Percentiles rank a stretch among this genome's conserved stretches.
Evolutionary conservation across 2,113 vertebrate species (phyloP).

Genomic region (Sceloporus undulatus): DNA sequence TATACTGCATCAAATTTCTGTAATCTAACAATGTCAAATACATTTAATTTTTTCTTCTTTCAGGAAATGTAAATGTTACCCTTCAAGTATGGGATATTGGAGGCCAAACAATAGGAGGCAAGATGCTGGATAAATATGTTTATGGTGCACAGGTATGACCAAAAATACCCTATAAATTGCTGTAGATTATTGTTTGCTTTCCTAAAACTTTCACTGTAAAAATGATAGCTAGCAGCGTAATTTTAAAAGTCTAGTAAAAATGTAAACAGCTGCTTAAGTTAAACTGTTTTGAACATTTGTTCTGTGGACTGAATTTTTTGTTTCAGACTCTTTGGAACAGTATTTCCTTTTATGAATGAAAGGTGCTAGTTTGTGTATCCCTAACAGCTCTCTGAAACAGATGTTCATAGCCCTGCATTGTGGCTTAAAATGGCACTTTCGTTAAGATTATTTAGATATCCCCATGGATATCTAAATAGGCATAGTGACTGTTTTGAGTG

Average conservation of each 20-base stretch:
- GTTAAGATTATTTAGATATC: slow-evolving; percentile 70
- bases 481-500: slow-evolving; percentile 70
- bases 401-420: slow-evolving; percentile 71
- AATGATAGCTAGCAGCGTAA: slow-evolving; percentile 11
- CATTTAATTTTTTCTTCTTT: slow-evolving; percentile 58
- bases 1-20: slow-evolving; percentile 30
- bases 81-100: slow-evolving; percentile 99
- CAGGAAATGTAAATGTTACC: slow-evolving; percentile 96
- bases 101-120: slow-evolving; percentile 97
- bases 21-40: not conserved
- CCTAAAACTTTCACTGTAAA: slow-evolving; percentile 18
- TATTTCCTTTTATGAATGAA: slow-evolving; percentile 55
- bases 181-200: slow-evolving; percentile 15
- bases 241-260: slow-evolving; percentile 36
- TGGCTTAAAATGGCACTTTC: slow-evolving; percentile 72
- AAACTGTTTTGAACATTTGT: slow-evolving; percentile 8
- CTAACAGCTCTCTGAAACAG: slow-evolving; percentile 63
- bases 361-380: slow-evolving; percentile 48
- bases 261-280: slow-evolving; percentile 29
- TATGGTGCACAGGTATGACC: slow-evolving; percentile 91
- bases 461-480: slow-evolving; percentile 63
- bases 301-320: slow-evolving; percentile 36
- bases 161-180: slow-evolving; percentile 24
- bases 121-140: slow-evolving; percentile 99
- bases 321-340: slow-evolving; percentile 49